Base-by-base conservation (phyloP, 1,140 invertebrate genomes). In the Potamilus streckersoni region DNA sequence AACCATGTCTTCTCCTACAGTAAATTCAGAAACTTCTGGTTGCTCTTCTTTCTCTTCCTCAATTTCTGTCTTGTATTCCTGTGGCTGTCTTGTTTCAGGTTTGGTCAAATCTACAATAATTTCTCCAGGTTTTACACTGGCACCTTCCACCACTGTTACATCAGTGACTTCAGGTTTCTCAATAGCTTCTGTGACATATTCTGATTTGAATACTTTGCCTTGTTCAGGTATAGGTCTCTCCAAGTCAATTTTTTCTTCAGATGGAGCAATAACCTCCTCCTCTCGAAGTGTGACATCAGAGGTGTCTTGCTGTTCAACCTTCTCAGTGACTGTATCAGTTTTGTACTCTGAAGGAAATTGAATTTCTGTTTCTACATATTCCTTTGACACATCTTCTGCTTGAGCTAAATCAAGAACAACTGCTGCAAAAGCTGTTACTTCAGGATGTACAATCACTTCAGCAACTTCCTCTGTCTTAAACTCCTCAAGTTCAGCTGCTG, bases 401-500 rank as follows among this genome's bases (percentile, higher is more conserved):
- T 77, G 20, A 57, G 49, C 59, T n/a, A 71, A 31, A 15, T 76
- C 68, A 15, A 61, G 67, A 63, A 64, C 27, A 20, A 69, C 67
- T 66, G 78, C 69, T 55, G 73, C 57, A 20, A 65, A 60, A 31
- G 63, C 69, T 8, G 65, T 61, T 20, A 59, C 55, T 63, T 78
- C 73, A 61, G 69, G 64, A 61, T 79, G 62, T 57, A 76, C 65
- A 23, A 65, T 27, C 19, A 66, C 61, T 75, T 83, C 82, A 20
- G 73, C 68, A n/a, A 75, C 58, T 16, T 71, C 59, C 23, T 80
- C 76, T 68, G 77, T 65, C 63, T 78, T 70, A 62, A 76, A 78
- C 38, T 81, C 79, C 64, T 66, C 57, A 59, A 76, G 64, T 58
- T 73, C 69, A 62, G 62, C 63, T 62, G 72, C 73, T 61, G 76